phyloP scores from a whole-genome alignment of 1,140 invertebrate species.

The Calephelis nemesis region DNA sequence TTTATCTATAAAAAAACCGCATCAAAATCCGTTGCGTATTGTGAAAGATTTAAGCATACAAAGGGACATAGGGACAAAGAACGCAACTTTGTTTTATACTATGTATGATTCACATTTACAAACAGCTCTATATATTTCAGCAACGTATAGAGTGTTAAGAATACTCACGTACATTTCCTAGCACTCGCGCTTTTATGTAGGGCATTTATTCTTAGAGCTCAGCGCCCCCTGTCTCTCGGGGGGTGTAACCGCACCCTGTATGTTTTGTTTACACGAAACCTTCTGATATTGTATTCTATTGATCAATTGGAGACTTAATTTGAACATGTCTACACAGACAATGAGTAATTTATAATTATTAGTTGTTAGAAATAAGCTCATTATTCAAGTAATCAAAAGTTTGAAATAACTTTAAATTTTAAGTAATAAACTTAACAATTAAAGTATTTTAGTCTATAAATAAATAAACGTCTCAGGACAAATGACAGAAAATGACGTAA shows the following conservation, averaged over 20 bases:
- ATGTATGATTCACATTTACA: not conserved
- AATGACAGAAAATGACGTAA: too few relatives aligned
- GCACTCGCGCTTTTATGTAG: conserved; percentile 61
- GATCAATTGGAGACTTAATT: conserved; percentile 39
- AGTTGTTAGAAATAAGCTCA: not conserved
- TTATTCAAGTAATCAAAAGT: not conserved
- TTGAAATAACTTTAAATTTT: too few relatives aligned
- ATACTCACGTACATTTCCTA: conserved; percentile 64
- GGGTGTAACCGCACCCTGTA: conserved; percentile 36
- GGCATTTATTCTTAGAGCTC: conserved; percentile 60
- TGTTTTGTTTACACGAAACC: conserved; percentile 35
- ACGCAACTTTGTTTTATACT: too few relatives aligned
- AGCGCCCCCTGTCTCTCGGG: conserved; percentile 35
- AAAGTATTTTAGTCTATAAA: too few relatives aligned
- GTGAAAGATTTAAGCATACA: too few relatives aligned
- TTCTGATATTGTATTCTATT: conserved; percentile 27
- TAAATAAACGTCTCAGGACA: too few relatives aligned
- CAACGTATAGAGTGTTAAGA: conserved; percentile 60
- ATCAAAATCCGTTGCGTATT: too few relatives aligned
- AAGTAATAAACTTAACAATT: too few relatives aligned
- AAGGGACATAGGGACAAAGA: too few relatives aligned
- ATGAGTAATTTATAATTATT: not conserved
- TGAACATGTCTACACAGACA: conserved; percentile 3
- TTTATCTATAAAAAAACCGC: too few relatives aligned
- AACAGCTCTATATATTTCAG: conserved; percentile 48